These are phyloP conservation scores for Girardinus metallicus DNA, from an alignment of 2,797 vertebrate genomes.

Conservation along the genomic window DNA sequence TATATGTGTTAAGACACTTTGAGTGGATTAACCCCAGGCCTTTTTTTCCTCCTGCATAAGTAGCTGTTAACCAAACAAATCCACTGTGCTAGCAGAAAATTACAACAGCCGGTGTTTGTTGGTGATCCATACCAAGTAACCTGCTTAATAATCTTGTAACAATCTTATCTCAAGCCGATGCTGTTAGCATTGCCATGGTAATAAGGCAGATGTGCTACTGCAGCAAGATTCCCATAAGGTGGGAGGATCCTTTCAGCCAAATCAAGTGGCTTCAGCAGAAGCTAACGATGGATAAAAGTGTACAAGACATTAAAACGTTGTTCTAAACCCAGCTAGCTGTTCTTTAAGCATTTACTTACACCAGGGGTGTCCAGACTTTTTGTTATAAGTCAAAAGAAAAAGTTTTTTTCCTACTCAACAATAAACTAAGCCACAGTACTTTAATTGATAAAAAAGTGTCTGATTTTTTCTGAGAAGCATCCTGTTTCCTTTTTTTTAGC, in stretches of 20 bases:
- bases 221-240: constrained; percentile 13
- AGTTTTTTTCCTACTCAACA: too few relatives aligned
- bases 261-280: not conserved
- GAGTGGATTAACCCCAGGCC: constrained; percentile 33
- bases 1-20: constrained; percentile 26
- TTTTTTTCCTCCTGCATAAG: constrained; percentile 29
- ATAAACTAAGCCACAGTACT: too few relatives aligned
- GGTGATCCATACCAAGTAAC: not conserved
- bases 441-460: too few relatives aligned
- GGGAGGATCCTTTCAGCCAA: not conserved
- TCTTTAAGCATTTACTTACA: not conserved
- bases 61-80: constrained; percentile 49
- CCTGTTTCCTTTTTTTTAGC: too few relatives aligned
- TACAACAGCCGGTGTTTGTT: constrained; percentile 31
- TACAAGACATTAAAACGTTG: not conserved
- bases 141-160: constrained; percentile 29
- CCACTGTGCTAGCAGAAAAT: constrained; percentile 38
- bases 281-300: not conserved
- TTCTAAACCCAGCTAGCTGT: not conserved
- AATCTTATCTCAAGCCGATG: constrained; percentile 39
- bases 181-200: constrained; percentile 42
- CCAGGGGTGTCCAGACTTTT: not conserved
- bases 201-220: constrained; percentile 29
- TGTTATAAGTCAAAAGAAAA: too few relatives aligned
- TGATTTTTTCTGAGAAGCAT: too few relatives aligned